Evolutionary conservation across 1,140 invertebrate species (phyloP), one percentile per base, ranked within the genome.

Genomic region (Metaphire vulgaris): DNA sequence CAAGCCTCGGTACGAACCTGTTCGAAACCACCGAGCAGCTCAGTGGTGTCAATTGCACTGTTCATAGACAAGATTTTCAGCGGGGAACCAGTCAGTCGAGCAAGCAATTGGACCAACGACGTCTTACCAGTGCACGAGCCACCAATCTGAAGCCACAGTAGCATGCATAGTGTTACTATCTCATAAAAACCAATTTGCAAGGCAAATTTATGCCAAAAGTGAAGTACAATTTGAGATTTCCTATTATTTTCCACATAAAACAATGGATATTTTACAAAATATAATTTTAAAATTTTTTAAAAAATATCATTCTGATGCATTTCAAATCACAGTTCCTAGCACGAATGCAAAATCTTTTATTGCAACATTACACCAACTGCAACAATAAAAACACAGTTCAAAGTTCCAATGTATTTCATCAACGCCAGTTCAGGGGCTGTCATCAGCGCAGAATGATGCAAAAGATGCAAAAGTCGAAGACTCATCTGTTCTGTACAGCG

Each of bases 11-110:
- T n/a, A n/a, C n/a, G 89, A 79, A 96, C 92, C 89, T 98, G 96
- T 89, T 98, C 95, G 86, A 97, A 99, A 64, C 94, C 94, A 71
- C 96, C 96, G 2, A 99, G 88, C 68, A 99, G 90, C 84, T 98
- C 96, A 0, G 92, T 94, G 0, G 96, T 96, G 83, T 98, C 96
- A 90, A 96, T 98, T 65, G 93, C 91, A 41, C 93, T 92, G 83
- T 94, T 97, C 21, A 97, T 91, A n/a, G 91, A 89, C 74, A 98
- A 86, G 21, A 56, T 56, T 56, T 56, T 56, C 1, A 98, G 87
- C 72, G 90, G 88, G 78, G 90, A 89, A 0, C 93, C 93, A 0
- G 89, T 88, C 1, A 98, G 82, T 78, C 81, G 74, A 0, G 95
- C 90, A 31, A 97, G 84, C 28, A 92, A 87, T 83, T 91, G 90